These are phyloP conservation scores for Alosa sapidissima DNA, from an alignment of 2,797 vertebrate species.

Conservation along the genomic window DNA sequence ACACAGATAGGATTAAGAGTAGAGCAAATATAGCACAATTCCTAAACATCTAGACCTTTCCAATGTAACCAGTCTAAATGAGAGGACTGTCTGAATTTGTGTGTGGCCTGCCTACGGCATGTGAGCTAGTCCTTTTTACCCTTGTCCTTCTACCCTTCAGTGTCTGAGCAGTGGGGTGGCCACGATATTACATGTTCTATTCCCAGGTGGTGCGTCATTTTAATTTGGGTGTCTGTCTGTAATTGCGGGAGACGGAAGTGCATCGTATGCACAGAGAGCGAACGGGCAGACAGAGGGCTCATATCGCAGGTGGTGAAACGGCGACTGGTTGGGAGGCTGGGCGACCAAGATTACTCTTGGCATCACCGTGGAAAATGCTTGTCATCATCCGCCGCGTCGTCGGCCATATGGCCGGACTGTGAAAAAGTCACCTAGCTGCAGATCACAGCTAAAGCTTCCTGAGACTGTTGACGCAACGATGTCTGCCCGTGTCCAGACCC, in stretches of 20 bases:
- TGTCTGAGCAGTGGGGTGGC: neutral
- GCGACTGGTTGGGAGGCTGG: neutral
- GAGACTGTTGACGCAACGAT: neutral
- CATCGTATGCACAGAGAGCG: conserved; percentile 40
- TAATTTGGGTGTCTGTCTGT: conserved; percentile 35
- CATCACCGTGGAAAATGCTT: conserved; percentile 69
- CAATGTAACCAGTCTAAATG: neutral
- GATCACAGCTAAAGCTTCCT: conserved; percentile 49
- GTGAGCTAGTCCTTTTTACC: neutral
- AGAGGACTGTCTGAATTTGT: neutral
- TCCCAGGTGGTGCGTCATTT: conserved; percentile 35
- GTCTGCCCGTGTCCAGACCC: conserved; percentile 18
- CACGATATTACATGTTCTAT: conserved; percentile 36
- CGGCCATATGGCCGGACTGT: conserved; percentile 68
- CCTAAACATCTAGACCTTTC: conserved; percentile 8
- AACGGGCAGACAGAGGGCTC: conserved; percentile 30
- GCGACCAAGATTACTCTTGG: conserved; percentile 59
- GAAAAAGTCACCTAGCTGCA: conserved; percentile 49
- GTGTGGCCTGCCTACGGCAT: neutral
- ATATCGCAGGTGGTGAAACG: conserved; percentile 59
- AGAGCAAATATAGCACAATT: conserved; percentile 7
- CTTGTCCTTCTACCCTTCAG: neutral
- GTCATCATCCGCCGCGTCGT: conserved; percentile 60
- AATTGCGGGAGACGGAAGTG: conserved; percentile 46
- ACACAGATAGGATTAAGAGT: conserved; percentile 23